Base-by-base conservation (phyloP, 2,797 vertebrate species). In the Avahi laniger region DNA sequence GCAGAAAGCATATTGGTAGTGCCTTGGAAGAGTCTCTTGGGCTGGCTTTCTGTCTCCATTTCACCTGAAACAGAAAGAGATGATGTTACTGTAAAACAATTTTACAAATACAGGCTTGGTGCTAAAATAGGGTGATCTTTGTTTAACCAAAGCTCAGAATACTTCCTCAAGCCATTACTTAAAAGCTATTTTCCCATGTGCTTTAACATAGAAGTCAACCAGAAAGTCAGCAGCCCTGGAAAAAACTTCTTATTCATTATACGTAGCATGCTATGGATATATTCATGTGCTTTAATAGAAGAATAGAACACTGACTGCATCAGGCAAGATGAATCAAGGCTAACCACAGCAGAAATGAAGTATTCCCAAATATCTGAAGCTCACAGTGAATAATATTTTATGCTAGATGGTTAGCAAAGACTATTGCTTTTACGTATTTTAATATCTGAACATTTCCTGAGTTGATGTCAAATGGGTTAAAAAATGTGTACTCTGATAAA, bases 1-100 rank as follows among this genome's bases (percentile, higher is more conserved):
- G 99, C 98, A 75, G 99, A 99, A 98, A 99, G 98, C 99, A 99
- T 99, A 97, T 98, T 99, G 97, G 99, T 99, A 89, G 99, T 99
- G 89, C 99, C 99, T 99, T 99, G 99, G 98, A 99, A 99, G 83
- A 99, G 99, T 98, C 99, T 99, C 99, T 99, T 99, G 54, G 99
- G 99, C 97, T 99, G 99, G 98, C 99, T 99, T 98, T 99, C 99
- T 0, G 98, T 99, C 98, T 99, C 99, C 99, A 99, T 99, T 98
- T 99, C 99, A 97, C 99, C 99, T 99, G 97, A 79, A 95, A 85
- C 96, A 89, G 18, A 97, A 92, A 95, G 78, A 95, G 30, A 95
- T 38, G 9, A 73, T 82, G 61, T 67, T 87, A 65, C 11, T 38
- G 28, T 78, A 50, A 96, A 82, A 83, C 30, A 70, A 75, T 54